Conservation (phyloP, 2,888 invertebrate genomes). For the Calameuta pallipes region DNA sequence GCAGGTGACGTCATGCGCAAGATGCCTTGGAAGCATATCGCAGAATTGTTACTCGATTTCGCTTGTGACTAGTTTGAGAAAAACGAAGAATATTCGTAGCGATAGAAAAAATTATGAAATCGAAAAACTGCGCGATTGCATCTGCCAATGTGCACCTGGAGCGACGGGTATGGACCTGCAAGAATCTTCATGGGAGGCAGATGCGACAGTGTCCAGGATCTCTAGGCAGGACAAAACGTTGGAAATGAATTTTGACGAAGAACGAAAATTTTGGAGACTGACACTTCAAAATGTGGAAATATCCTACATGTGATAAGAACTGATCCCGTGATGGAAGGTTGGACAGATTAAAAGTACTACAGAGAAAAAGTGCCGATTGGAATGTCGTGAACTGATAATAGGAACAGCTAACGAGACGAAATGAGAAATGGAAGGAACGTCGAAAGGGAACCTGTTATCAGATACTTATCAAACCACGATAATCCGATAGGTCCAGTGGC, state of each 20-base stretch:
- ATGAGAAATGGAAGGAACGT: background rate
- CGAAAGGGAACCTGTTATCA: background rate
- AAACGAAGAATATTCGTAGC: conserved; percentile 19
- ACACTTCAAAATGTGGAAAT: background rate
- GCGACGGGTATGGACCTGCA: conserved; percentile 17
- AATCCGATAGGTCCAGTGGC: background rate
- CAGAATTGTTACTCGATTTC: background rate
- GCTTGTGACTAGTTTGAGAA: background rate
- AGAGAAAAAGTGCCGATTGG: background rate
- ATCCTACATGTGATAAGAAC: background rate
- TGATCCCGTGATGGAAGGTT: background rate
- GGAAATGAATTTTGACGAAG: background rate
- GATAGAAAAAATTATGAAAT: conserved; percentile 15
- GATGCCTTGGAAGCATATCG: background rate
- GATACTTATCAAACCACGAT: background rate
- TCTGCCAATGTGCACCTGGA: conserved; percentile 20
- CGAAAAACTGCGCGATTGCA: conserved; percentile 12
- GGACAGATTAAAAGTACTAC: background rate
- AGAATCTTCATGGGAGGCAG: conserved; percentile 16
- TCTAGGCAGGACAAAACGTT: background rate
- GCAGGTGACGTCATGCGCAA: background rate
- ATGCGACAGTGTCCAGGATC: conserved; percentile 4
- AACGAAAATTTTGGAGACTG: background rate
- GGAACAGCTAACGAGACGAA: background rate
- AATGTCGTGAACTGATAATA: background rate